Evolutionary conservation across 2,888 invertebrate genomes (phyloP).

Genomic region (Drosophila leonis): DNA sequence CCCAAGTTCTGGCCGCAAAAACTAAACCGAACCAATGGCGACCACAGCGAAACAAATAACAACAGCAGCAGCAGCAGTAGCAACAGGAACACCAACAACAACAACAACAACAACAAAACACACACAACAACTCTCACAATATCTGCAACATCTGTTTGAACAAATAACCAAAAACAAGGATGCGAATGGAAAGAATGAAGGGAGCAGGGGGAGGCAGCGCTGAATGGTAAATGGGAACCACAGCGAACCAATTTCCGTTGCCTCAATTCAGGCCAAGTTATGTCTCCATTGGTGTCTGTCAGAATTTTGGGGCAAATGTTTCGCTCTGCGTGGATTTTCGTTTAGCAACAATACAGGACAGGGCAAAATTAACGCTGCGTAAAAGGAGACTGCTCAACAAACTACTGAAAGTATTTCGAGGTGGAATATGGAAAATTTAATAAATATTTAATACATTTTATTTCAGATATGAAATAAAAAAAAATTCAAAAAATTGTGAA

Average conservation of each 20-base stretch:
- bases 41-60: constrained; percentile 69
- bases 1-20: constrained; percentile 35
- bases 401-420: not conserved
- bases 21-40: constrained; percentile 53
- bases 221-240: constrained; percentile 18
- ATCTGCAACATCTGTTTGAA: constrained; percentile 73
- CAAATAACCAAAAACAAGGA: constrained; percentile 74
- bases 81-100: constrained; percentile 24
- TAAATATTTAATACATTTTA: not conserved
- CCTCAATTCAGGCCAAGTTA: constrained; percentile 43
- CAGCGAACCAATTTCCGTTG: constrained; percentile 59
- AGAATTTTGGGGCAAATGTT: constrained; percentile 27
- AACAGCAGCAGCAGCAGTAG: constrained; percentile 34
- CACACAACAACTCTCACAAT: constrained; percentile 28
- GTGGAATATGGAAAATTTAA: not conserved
- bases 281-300: constrained; percentile 35
- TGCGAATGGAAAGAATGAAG: constrained; percentile 14
- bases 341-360: not conserved
- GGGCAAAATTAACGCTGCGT: constrained; percentile 11
- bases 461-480: not conserved
- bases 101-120: constrained; percentile 18
- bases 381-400: constrained; percentile 4
- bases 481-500: no score
- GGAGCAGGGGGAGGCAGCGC: not conserved
- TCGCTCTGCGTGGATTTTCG: constrained; percentile 16